Evolutionary conservation across 2,113 vertebrate species (phyloP), one percentile per base, ranked within the genome.

Genomic region (Peromyscus maniculatus): DNA sequence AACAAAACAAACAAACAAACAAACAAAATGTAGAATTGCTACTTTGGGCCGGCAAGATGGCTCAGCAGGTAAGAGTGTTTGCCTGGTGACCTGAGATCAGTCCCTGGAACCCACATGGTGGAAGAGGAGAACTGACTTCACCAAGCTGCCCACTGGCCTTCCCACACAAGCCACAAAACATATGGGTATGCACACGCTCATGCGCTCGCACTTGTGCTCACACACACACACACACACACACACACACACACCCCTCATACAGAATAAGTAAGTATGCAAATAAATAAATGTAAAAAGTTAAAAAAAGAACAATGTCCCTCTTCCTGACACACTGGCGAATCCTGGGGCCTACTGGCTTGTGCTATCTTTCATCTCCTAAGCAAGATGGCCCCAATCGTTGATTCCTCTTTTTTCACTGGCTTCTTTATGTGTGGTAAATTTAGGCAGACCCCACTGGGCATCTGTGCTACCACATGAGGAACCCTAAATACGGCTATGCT

Each of bases 361-460:
- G 11, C 39, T 5, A 36, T 11, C 69, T 91, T 55, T 52, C 8
- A 39, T 36, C 1, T n/a, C 36, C 9, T 55, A 55, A 46, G 4
- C 7, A 26, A 26, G 9, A 75, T 1, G 55, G 28, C 1, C 7
- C 10, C 49, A 19, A 0, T 4, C 1, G 8, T 33, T 0, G 0
- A 26, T 46, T 9, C 6, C 13, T 52, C 36, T n/a, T 2, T 31
- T 57, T 78, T 71, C 83, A 4, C 4, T 2, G 22, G 31, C 33
- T 67, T 86, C 31, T 21, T 31, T 43, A 10, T 12, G 1, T 26
- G 55, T 6, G 52, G 59, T 66, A 78, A n/a, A 84, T 43, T 43
- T 43, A 43, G 11, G 49, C 86, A 49, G 39, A 24, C 28, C 28
- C n/a, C 21, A 36, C 0, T 59, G 24, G 15, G 26, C 3, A 22